Percentiles rank a stretch among this genome's conserved stretches.
Evolutionary conservation across 2,113 vertebrate species (phyloP).

Genomic region (Bothrops jararaca): DNA sequence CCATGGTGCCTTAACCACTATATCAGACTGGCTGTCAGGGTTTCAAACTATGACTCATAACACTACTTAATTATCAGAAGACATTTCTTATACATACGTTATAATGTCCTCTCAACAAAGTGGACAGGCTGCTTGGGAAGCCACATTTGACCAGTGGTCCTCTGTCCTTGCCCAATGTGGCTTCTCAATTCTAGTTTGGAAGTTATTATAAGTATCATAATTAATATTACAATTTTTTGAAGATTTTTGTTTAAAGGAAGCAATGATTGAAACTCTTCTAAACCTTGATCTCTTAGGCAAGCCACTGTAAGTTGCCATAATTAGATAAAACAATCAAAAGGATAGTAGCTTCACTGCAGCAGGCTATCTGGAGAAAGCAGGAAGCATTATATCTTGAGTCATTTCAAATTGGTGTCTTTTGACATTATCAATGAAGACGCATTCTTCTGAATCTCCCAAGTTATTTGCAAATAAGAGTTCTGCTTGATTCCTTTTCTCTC

Average conservation of each 20-base stretch:
- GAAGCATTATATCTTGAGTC: background rate
- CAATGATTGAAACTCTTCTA: background rate
- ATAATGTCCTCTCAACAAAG: background rate
- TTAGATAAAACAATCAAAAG: background rate
- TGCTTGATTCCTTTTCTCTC: background rate
- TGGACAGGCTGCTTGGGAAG: background rate
- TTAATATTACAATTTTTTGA: background rate
- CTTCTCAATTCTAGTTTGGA: background rate
- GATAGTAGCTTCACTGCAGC: background rate
- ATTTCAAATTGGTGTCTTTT: background rate
- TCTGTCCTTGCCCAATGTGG: background rate
- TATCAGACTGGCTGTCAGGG: background rate
- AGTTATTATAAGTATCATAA: background rate
- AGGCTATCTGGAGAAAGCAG: background rate
- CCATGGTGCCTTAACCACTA: background rate
- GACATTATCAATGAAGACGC: background rate
- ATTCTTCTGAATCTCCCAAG: background rate
- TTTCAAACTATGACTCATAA: background rate
- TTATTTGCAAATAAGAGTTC: background rate
- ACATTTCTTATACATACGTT: background rate
- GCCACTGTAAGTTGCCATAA: background rate
- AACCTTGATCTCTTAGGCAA: background rate
- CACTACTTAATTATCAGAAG: background rate
- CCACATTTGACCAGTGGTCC: background rate
- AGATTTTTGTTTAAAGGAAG: background rate